phyloP scores from a whole-genome alignment of 2,888 invertebrate species.

The Psylliodes chrysocephalus region DNA sequence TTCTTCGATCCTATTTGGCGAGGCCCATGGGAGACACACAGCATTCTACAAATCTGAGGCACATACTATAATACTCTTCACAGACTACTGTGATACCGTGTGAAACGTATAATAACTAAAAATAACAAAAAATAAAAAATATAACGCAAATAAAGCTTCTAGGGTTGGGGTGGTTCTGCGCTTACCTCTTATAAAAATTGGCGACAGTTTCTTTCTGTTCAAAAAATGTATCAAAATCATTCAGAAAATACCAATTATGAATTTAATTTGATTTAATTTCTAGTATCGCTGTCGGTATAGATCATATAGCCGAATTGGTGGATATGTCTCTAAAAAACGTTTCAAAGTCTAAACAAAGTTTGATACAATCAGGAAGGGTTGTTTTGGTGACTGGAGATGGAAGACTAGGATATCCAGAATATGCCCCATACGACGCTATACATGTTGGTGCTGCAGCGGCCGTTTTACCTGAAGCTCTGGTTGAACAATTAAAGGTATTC shows the following conservation, averaged over 20 bases:
- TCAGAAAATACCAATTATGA: background rate
- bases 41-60: no score
- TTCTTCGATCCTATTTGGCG: no score
- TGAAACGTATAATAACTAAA: no score
- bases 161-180: no score
- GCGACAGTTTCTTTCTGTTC: no score
- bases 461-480: slow-evolving; percentile 77
- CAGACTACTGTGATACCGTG: no score
- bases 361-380: slow-evolving; percentile 75
- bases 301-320: slow-evolving; percentile 88
- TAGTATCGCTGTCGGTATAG: slow-evolving; percentile 77
- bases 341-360: slow-evolving; percentile 74
- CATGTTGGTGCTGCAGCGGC: slow-evolving; percentile 93
- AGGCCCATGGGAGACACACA: no score
- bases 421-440: slow-evolving; percentile 90
- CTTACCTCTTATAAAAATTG: no score
- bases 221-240: background rate
- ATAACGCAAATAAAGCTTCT: no score
- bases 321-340: slow-evolving; percentile 81
- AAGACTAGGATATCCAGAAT: slow-evolving; percentile 76
- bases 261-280: background rate
- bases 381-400: slow-evolving; percentile 89
- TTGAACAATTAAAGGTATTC: slow-evolving; percentile 86
- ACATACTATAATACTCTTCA: no score
- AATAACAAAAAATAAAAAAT: no score